Conservation (phyloP, 2,888 invertebrate species). For the Xestia c-nigrum region DNA sequence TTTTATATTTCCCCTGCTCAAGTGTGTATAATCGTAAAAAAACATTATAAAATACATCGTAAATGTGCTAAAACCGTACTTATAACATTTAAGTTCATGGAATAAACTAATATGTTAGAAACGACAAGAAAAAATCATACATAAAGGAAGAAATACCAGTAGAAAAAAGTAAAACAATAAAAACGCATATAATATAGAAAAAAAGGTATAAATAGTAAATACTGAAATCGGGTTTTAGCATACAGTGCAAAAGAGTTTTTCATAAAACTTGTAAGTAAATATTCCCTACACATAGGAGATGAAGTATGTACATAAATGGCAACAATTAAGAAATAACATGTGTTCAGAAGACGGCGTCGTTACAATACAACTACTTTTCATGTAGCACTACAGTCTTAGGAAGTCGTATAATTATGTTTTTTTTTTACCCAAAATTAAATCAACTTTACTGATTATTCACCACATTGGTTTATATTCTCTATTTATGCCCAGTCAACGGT, state of each 20-base stretch:
- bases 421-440: conserved; percentile 12
- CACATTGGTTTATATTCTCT: neutral
- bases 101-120: conserved; percentile 4
- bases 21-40: neutral
- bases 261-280: conserved; percentile 21
- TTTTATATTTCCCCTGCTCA: neutral
- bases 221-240: conserved; percentile 56
- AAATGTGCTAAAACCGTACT: neutral
- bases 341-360: conserved; percentile 64
- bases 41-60: neutral
- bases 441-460: conserved; percentile 21
- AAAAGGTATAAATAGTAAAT: conserved; percentile 24
- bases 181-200: neutral
- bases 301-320: conserved; percentile 50
- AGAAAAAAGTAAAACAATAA: neutral
- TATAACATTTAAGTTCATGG: neutral
- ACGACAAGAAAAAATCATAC: neutral
- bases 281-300: conserved; percentile 47
- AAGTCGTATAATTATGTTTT: conserved; percentile 45
- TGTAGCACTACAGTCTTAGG: conserved; percentile 68
- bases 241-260: conserved; percentile 31
- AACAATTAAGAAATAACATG: conserved; percentile 60
- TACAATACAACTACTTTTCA: conserved; percentile 61
- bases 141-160: conserved; percentile 10
- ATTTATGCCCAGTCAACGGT: neutral